A percentile compares a stretch with the other conserved stretches of the same genome.
phyloP scores from a whole-genome alignment of 1,140 invertebrate species.

The Drosophila virilis region DNA sequence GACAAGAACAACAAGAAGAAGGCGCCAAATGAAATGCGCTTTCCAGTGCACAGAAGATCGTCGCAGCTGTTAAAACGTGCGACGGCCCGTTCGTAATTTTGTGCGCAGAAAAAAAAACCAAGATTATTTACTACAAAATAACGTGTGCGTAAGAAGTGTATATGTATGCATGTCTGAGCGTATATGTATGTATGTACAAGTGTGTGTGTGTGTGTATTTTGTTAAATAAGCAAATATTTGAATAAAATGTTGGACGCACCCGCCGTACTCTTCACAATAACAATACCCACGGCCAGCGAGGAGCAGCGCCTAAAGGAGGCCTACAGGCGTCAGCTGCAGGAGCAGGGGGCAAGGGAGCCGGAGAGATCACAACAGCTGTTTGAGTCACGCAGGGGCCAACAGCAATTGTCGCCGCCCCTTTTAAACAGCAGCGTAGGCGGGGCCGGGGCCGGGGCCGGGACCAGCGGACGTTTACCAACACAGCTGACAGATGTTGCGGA shows the following conservation, averaged over 20 bases:
- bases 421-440: background rate
- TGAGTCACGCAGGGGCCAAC: background rate
- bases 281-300: conserved; percentile 79
- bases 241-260: conserved; percentile 57
- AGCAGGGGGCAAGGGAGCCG: background rate
- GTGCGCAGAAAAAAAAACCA: conserved; percentile 9
- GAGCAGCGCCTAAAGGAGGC: conserved; percentile 63
- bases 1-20: conserved; percentile 32
- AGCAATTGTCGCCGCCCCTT: too few species aligned
- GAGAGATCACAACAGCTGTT: background rate
- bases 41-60: conserved; percentile 64
- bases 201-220: conserved; percentile 10
- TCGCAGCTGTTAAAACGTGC: conserved; percentile 42
- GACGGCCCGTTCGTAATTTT: background rate
- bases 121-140: conserved; percentile 11
- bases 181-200: conserved; percentile 1
- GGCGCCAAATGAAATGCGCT: conserved; percentile 7
- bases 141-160: conserved; percentile 19
- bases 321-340: conserved; percentile 22
- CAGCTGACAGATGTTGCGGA: conserved; percentile 28
- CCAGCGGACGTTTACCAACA: conserved; percentile 30
- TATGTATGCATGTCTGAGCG: conserved; percentile 9
- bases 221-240: conserved; percentile 14
- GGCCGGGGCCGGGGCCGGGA: background rate
- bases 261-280: conserved; percentile 83